Conservation (phyloP, 2,888 invertebrate genomes). For the Girardia tigrina region DNA sequence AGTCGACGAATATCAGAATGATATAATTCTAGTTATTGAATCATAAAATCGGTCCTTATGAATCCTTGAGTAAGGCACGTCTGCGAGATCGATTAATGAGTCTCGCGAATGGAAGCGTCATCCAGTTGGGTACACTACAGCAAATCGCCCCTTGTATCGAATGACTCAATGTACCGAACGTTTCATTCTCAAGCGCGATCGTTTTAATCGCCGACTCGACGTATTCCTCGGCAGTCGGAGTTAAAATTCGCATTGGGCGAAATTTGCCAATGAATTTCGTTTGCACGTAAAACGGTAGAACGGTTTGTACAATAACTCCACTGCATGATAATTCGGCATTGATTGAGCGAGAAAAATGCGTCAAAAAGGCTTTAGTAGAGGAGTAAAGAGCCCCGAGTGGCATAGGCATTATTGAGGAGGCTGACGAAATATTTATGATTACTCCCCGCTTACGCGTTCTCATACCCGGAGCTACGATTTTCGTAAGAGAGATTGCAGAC, state of each 20-base stretch:
- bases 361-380: slow-evolving; percentile 60
- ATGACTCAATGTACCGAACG: slow-evolving; percentile 4
- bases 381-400: slow-evolving; percentile 72
- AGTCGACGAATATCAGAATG: too few relatives aligned
- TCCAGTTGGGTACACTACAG: neutral
- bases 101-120: neutral
- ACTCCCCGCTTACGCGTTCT: slow-evolving; percentile 58
- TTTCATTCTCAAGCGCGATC: neutral
- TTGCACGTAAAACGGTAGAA: slow-evolving; percentile 24
- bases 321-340: slow-evolving; percentile 41
- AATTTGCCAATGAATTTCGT: slow-evolving; percentile 30
- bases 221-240: neutral
- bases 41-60: too few relatives aligned
- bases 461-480: slow-evolving; percentile 68
- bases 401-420: slow-evolving; percentile 64
- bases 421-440: slow-evolving; percentile 75
- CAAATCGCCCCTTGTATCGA: neutral
- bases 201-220: neutral
- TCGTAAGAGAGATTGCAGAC: slow-evolving; percentile 58
- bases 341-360: slow-evolving; percentile 46
- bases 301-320: neutral
- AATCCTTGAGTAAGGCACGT: neutral
- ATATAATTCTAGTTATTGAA: too few relatives aligned
- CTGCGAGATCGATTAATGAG: neutral
- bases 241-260: neutral